Conservation (phyloP, 2,797 vertebrate species). For the Propithecus perrieri region DNA sequence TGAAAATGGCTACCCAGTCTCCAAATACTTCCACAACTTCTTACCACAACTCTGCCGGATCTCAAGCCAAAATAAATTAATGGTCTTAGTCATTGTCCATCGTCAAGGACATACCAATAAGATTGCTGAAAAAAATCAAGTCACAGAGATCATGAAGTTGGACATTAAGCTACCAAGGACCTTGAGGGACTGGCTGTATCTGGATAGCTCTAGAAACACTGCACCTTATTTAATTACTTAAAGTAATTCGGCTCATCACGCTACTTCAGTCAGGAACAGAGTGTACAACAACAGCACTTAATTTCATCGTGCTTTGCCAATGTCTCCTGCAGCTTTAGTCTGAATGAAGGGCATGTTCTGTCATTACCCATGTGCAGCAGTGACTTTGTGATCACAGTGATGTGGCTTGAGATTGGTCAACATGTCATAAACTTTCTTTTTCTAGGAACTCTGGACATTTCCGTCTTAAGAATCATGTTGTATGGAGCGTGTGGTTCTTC, state of each 20-base stretch:
- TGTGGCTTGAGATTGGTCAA: neutral
- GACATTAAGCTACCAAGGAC: neutral
- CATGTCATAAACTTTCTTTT: neutral
- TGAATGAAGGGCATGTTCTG: neutral
- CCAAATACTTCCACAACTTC: neutral
- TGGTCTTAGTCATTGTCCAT: neutral
- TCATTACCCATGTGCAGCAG: neutral
- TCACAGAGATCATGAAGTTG: constrained; percentile 14
- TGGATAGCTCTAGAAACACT: constrained; percentile 37
- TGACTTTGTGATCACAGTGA: neutral
- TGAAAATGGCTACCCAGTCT: neutral
- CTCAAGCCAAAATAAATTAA: constrained; percentile 26
- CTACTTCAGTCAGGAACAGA: constrained; percentile 35
- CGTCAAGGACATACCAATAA: constrained; percentile 38
- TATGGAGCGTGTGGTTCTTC: neutral
- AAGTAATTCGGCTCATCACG: constrained; percentile 51
- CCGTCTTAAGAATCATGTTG: neutral
- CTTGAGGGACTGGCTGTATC: constrained; percentile 29
- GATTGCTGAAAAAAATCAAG: neutral
- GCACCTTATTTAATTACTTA: constrained; percentile 56
- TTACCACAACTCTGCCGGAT: neutral
- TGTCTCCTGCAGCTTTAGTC: neutral
- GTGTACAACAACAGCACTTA: neutral
- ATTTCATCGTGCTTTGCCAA: constrained; percentile 46
- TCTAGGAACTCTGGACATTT: neutral